Evolutionary conservation across 2,113 vertebrate genomes (phyloP).

Genomic region (Dicrurus megarhynchus): DNA sequence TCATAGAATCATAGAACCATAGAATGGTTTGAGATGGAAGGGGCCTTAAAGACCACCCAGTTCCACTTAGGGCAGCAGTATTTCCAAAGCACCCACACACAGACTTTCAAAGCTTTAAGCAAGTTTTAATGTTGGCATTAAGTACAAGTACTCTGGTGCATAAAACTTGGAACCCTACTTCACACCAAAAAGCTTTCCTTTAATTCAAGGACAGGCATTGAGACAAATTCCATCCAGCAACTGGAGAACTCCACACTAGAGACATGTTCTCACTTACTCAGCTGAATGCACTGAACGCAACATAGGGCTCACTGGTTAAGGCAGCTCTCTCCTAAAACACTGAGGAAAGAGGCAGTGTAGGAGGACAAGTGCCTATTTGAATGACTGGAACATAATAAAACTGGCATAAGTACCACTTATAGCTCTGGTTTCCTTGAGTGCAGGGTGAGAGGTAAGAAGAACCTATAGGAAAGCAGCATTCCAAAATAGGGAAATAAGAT

Average conservation of each 20-base stretch:
- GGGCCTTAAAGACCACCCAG: neutral
- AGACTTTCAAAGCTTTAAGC: neutral
- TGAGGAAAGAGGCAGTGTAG: neutral
- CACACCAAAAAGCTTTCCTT: neutral
- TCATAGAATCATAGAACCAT: neutral
- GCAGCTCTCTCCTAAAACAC: neutral
- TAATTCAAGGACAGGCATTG: neutral
- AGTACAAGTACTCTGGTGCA: neutral
- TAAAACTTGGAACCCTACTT: neutral
- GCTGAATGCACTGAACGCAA: neutral
- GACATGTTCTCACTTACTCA: neutral
- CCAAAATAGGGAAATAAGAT: neutral
- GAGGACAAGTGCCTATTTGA: neutral
- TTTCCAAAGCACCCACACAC: neutral
- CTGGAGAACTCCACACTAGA: neutral
- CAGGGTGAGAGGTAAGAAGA: neutral
- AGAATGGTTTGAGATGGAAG: neutral
- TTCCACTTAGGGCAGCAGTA: neutral
- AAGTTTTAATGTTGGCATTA: neutral
- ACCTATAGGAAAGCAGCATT: neutral
- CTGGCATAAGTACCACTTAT: neutral
- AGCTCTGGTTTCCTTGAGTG: neutral
- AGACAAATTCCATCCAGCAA: neutral
- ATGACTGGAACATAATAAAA: neutral
- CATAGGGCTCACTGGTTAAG: neutral